Evolutionary conservation across 2,888 invertebrate genomes (phyloP).

Genomic region (Cheilosia vernalis): DNA sequence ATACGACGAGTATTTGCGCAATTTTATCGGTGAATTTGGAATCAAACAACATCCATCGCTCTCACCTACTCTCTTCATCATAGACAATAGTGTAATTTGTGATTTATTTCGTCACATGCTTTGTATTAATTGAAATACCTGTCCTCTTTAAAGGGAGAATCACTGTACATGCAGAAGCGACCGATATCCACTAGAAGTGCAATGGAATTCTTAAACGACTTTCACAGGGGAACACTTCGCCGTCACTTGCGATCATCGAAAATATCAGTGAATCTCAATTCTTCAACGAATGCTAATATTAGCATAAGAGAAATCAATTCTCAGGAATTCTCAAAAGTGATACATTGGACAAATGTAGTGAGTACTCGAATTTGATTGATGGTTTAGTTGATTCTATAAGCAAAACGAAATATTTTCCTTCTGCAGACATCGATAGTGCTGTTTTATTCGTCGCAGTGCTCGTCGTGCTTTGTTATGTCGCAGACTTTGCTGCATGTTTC

Average conservation of each 20-base stretch:
- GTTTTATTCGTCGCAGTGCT: slow-evolving; percentile 91
- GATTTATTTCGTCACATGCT: neutral
- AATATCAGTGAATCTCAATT: neutral
- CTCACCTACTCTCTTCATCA: slow-evolving; percentile 41
- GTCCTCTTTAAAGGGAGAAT: slow-evolving; percentile 42
- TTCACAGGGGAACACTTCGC: slow-evolving; percentile 44
- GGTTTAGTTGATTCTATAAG: neutral
- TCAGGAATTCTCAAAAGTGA: slow-evolving; percentile 40
- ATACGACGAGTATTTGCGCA: slow-evolving; percentile 38
- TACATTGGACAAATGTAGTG: slow-evolving; percentile 40
- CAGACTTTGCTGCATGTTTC: slow-evolving; percentile 87
- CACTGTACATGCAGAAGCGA: slow-evolving; percentile 43
- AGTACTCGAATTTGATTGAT: neutral
- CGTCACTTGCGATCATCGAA: slow-evolving; percentile 48
- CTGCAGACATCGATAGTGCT: slow-evolving; percentile 87
- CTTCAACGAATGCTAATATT: neutral
- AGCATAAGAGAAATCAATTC: slow-evolving; percentile 56
- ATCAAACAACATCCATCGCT: neutral
- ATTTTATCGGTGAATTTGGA: slow-evolving; percentile 47
- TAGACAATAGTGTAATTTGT: slow-evolving; percentile 51
- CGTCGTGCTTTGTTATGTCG: slow-evolving; percentile 88
- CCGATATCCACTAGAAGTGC: slow-evolving; percentile 35
- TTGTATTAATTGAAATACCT: neutral
- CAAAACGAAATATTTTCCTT: slow-evolving; percentile 8
- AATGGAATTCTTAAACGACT: slow-evolving; percentile 50